Percentiles rank a stretch among this genome's conserved stretches.
Conservation (phyloP, 53 echinoderm and acorn worm species). For the Zoroaster sp. region DNA sequence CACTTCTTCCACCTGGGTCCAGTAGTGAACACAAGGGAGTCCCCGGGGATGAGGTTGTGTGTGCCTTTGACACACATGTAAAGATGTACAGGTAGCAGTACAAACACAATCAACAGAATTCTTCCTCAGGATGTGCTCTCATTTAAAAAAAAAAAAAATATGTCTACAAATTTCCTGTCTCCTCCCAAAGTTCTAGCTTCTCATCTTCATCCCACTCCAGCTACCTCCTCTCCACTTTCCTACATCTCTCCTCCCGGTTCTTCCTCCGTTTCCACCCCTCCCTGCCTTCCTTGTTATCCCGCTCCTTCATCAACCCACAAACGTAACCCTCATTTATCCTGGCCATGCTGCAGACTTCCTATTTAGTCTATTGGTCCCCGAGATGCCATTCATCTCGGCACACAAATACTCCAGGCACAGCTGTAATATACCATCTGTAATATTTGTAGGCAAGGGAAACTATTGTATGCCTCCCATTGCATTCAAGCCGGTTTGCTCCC, state of each 20-base stretch:
- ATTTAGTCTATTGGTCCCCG: not conserved
- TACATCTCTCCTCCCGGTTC: not conserved
- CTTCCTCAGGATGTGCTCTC: too few relatives aligned
- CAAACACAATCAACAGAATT: too few relatives aligned
- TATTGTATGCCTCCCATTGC: not conserved
- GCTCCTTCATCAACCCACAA: not conserved
- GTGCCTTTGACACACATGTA: too few relatives aligned
- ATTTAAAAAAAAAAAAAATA: too few relatives aligned
- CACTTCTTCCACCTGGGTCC: too few relatives aligned
- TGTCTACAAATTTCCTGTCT: too few relatives aligned
- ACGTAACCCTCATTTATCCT: not conserved
- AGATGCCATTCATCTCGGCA: not conserved
- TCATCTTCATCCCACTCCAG: not conserved
- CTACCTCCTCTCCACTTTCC: not conserved
- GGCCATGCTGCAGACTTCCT: slow-evolving; percentile 26
- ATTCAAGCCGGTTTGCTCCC: too few relatives aligned
- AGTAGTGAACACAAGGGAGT: too few relatives aligned
- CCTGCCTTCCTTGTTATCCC: not conserved
- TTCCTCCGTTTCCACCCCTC: not conserved
- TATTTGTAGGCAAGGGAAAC: not conserved
- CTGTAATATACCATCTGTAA: not conserved
- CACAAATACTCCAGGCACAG: not conserved
- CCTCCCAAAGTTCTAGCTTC: not conserved
- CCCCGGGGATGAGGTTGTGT: too few relatives aligned
- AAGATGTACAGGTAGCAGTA: too few relatives aligned